phyloP scores from a whole-genome alignment of 2,888 invertebrate species.

The Ectemnius continuus region DNA sequence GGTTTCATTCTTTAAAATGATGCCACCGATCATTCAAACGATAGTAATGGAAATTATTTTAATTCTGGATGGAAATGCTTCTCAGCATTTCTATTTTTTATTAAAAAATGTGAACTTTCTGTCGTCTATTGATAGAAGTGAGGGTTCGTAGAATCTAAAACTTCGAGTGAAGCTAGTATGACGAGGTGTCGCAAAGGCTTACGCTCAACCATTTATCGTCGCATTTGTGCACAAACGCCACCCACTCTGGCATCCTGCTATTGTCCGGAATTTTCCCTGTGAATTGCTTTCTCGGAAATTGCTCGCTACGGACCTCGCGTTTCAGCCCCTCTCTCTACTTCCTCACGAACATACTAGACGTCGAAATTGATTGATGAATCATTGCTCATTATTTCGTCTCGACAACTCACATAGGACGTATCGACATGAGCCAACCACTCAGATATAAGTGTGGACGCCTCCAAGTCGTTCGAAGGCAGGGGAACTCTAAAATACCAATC shows the following conservation, averaged over 20 bases:
- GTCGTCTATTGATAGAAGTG: neutral
- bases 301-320: constrained; percentile 2
- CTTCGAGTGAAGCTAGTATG: constrained; percentile 18
- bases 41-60: no score
- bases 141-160: constrained; percentile 41
- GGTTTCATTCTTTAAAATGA: no score
- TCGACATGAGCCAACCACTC: no score
- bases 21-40: no score
- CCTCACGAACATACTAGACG: neutral
- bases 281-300: constrained; percentile 35
- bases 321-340: no score
- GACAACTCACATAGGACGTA: no score
- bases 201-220: constrained; percentile 43
- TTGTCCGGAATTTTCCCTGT: constrained; percentile 29
- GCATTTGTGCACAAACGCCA: constrained; percentile 23
- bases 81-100: no score
- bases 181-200: constrained; percentile 22
- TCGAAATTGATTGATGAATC: neutral
- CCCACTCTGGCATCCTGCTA: constrained; percentile 31
- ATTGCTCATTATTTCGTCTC: neutral
- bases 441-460: no score
- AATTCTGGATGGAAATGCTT: no score
- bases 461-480: no score
- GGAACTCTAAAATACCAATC: no score
- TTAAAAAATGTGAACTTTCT: constrained; percentile 5